Percentiles rank a stretch among this genome's conserved stretches.
Evolutionary conservation across 2,113 vertebrate species (phyloP).

Genomic region (Helogale parvula): DNA sequence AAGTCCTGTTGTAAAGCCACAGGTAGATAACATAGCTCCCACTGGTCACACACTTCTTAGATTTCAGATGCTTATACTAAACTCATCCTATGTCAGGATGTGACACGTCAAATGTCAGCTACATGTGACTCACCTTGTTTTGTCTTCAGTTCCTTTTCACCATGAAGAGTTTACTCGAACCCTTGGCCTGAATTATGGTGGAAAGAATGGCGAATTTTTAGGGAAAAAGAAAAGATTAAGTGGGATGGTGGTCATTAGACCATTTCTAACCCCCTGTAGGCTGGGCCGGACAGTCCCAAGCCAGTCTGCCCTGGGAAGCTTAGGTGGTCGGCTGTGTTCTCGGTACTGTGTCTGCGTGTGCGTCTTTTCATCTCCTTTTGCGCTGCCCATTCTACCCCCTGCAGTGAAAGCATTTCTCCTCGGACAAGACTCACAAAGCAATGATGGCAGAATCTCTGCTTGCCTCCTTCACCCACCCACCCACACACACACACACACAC

Average conservation of each 20-base stretch:
- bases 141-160: background rate
- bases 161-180: background rate
- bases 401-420: background rate
- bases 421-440: background rate
- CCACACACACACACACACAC: background rate
- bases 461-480: background rate
- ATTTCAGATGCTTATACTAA: background rate
- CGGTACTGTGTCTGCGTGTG: background rate
- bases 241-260: background rate
- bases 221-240: background rate
- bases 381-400: background rate
- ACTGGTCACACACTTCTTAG: background rate
- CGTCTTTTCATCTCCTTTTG: background rate
- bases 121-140: background rate
- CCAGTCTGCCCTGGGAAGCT: background rate
- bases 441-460: background rate
- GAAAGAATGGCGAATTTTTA: background rate
- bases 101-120: background rate
- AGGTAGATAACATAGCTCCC: background rate
- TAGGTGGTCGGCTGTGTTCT: background rate
- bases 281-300: background rate
- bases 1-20: background rate
- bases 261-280: background rate
- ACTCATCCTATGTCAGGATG: background rate
- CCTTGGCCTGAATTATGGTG: background rate